Percentiles rank a stretch among this genome's conserved stretches.
Evolutionary conservation across 2,797 vertebrate genomes (phyloP).

Genomic region (Microcaecilia unicolor): DNA sequence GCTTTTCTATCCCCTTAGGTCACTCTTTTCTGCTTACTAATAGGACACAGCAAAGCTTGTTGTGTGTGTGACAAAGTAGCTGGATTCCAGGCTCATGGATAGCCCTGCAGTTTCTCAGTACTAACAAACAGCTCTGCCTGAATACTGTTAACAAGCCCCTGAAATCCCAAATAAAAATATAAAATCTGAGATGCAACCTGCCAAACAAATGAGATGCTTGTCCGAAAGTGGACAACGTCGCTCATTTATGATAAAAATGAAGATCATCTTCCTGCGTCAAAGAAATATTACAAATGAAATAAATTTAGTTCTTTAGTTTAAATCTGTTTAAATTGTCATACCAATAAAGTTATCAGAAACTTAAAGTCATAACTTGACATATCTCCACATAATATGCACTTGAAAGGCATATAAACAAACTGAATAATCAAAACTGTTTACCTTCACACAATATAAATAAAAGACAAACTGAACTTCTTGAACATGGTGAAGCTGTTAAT

Average conservation of each 20-base stretch:
- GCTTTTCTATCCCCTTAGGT: conserved; percentile 21
- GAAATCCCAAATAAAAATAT: conserved; percentile 24
- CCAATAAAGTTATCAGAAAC: too few relatives aligned
- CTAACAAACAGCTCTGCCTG: conserved; percentile 30
- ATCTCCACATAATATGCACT: conserved; percentile 37
- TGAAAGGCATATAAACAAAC: conserved; percentile 31
- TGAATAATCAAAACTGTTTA: conserved; percentile 31
- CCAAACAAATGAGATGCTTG: conserved; percentile 6
- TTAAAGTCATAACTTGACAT: too few relatives aligned
- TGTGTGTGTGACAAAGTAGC: conserved; percentile 29
- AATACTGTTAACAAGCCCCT: conserved; percentile 24
- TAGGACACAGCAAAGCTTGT: conserved; percentile 37
- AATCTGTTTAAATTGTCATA: too few relatives aligned
- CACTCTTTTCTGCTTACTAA: conserved; percentile 31
- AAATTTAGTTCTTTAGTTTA: too few relatives aligned
- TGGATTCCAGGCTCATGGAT: conserved; percentile 41
- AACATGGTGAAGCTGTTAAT: conserved; percentile 72
- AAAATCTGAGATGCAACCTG: conserved; percentile 21
- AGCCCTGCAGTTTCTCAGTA: conserved; percentile 19
- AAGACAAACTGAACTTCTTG: conserved; percentile 27
- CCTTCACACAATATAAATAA: conserved; percentile 20
- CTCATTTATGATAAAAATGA: too few relatives aligned
- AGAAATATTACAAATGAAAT: too few relatives aligned
- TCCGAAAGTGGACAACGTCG: conserved; percentile 1
- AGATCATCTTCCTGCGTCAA: too few relatives aligned